phyloP scores from a whole-genome alignment of 1,140 invertebrate genomes.

The Homalodisca vitripennis region DNA sequence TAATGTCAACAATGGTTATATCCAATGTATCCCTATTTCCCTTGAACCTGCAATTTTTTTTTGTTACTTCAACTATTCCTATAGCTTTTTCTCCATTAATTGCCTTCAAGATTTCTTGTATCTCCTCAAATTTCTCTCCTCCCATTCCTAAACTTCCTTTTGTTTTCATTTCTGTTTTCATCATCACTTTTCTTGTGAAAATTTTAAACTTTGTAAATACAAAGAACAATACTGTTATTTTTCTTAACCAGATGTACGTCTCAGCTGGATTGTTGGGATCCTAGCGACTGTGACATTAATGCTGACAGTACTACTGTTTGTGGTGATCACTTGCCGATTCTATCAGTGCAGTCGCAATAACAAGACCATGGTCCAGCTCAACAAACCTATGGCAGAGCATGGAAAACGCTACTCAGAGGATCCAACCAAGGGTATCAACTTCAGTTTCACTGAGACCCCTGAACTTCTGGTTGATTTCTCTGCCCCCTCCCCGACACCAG shows the following conservation, averaged over 20 bases:
- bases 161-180: no score
- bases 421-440: slow-evolving; percentile 7
- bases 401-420: neutral
- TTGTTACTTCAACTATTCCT: no score
- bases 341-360: neutral
- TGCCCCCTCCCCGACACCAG: neutral
- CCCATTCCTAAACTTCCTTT: no score
- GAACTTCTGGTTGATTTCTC: slow-evolving; percentile 13
- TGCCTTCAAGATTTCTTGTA: no score
- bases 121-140: no score
- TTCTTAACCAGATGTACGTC: slow-evolving; percentile 7
- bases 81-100: no score
- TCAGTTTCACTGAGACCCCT: slow-evolving; percentile 13
- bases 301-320: slow-evolving; percentile 7
- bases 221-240: no score
- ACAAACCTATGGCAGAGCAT: neutral
- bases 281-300: neutral
- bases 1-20: no score
- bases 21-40: no score
- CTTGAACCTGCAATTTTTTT: no score
- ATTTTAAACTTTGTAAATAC: no score
- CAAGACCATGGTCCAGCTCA: neutral
- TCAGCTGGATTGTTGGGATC: slow-evolving; percentile 4
- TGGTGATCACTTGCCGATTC: neutral
- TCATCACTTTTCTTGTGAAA: no score